A percentile compares a stretch with the other conserved stretches of the same genome.
These are phyloP conservation scores for Enteromius fasciolatus DNA, from an alignment of 2,797 vertebrate species.

Conservation along the genomic window DNA sequence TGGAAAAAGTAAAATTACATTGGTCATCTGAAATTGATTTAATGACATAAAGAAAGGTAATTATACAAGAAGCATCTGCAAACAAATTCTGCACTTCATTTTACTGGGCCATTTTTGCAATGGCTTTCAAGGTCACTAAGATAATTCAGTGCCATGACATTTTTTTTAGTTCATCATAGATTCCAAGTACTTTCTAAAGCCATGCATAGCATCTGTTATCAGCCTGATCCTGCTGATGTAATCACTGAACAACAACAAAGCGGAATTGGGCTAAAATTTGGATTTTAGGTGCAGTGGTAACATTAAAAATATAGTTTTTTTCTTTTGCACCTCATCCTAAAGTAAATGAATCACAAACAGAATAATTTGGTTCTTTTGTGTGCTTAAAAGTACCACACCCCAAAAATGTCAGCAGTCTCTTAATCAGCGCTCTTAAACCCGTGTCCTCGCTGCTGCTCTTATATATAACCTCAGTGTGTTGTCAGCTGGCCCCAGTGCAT, in stretches of 20 bases:
- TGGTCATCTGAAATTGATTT: background rate
- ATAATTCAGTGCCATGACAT: background rate
- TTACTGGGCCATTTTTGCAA: background rate
- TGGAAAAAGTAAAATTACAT: background rate
- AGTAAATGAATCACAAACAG: slow-evolving; percentile 13
- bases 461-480: slow-evolving; percentile 60
- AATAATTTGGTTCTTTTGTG: background rate
- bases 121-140: background rate
- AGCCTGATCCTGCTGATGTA: background rate
- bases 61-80: background rate
- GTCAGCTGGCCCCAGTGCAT: slow-evolving; percentile 69
- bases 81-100: background rate
- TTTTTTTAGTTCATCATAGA: background rate
- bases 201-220: background rate
- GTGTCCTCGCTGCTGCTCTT: slow-evolving; percentile 68
- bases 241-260: background rate
- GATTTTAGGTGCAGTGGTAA: background rate
- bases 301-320: background rate
- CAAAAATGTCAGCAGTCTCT: slow-evolving; percentile 70
- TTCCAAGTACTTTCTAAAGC: background rate
- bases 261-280: background rate
- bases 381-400: slow-evolving; percentile 4
- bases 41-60: background rate
- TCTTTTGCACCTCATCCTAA: background rate
- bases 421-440: slow-evolving; percentile 71